Evolutionary conservation across 2,888 invertebrate genomes (phyloP), one percentile per base, ranked within the genome.

Genomic region (Orthonychiurus folsomi): DNA sequence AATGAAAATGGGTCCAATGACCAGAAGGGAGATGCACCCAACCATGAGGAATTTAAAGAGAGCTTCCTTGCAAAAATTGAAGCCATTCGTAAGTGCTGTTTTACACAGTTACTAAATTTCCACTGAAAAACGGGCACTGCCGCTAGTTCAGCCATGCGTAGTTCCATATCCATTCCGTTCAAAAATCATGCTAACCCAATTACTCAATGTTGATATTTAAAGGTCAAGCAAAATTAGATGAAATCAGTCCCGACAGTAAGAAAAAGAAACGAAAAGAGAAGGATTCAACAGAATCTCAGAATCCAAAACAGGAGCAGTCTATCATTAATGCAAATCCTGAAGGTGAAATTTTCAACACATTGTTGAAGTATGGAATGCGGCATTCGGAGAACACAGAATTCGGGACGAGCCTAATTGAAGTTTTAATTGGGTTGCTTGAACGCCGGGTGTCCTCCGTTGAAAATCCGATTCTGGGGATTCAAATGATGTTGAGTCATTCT

Each of bases 1-100:
- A 15, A 37, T 9, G 37, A 37, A 37, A n/a, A n/a, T n/a, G 37
- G n/a, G n/a, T n/a, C n/a, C n/a, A n/a, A 37, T 15, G 37, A 37
- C 9, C 9, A 37, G 15, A 37, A 37, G 37, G 37, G 15, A 37
- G 15, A 37, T 9, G 37, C 5, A 15, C 15, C 37, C 15, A 15
- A 37, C 15, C 5, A 5, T 23, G 67, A 66, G 54, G 67, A 70
- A 53, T 56, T 70, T 37, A 66, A 57, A 52, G 67, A 64, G 20
- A 61, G 69, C 55, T 59, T 69, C 5, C 63, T 63, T 23, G 59
- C 59, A n/a, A 70, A 68, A 60, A 59, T 70, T 25, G 67, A 62
- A 23, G 59, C 53, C 47, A 54, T 66, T 57, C 62, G 70, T 69
- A 23, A 63, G 61, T 50, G 2, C 25, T 21, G n/a, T 9, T 9